phyloP scores from a whole-genome alignment of 1,140 invertebrate genomes.

The Trinorchestia longiramus region DNA sequence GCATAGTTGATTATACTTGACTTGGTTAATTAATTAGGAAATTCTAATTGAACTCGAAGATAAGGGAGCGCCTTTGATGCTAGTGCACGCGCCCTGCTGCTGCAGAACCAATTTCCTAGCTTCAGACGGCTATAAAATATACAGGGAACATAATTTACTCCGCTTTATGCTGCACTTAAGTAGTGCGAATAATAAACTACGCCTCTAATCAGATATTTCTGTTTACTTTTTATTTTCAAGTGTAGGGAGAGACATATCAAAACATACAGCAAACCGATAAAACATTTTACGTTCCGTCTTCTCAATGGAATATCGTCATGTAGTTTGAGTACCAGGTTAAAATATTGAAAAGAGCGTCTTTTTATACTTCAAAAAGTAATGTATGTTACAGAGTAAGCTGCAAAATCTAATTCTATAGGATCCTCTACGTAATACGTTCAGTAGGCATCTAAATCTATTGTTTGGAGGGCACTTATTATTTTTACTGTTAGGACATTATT shows the following conservation, averaged over 20 bases:
- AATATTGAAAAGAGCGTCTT: too few relatives aligned
- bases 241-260: too few relatives aligned
- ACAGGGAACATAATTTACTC: neutral
- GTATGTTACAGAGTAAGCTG: too few relatives aligned
- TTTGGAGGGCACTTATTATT: neutral
- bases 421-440: too few relatives aligned
- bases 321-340: too few relatives aligned
- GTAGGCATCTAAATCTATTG: too few relatives aligned
- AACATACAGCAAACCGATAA: too few relatives aligned
- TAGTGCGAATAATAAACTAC: neutral
- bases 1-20: neutral
- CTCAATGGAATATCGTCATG: too few relatives aligned
- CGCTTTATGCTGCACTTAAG: neutral
- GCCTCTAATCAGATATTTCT: neutral
- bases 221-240: too few relatives aligned
- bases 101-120: neutral
- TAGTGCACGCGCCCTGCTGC: neutral
- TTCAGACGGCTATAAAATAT: neutral
- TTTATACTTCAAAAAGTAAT: too few relatives aligned
- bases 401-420: too few relatives aligned
- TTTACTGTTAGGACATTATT: neutral
- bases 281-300: too few relatives aligned
- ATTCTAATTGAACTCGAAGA: neutral
- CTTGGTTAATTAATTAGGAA: neutral
- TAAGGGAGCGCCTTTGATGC: neutral